Base-by-base conservation (phyloP, 2,113 vertebrate genomes). In the Arvicanthis niloticus region DNA sequence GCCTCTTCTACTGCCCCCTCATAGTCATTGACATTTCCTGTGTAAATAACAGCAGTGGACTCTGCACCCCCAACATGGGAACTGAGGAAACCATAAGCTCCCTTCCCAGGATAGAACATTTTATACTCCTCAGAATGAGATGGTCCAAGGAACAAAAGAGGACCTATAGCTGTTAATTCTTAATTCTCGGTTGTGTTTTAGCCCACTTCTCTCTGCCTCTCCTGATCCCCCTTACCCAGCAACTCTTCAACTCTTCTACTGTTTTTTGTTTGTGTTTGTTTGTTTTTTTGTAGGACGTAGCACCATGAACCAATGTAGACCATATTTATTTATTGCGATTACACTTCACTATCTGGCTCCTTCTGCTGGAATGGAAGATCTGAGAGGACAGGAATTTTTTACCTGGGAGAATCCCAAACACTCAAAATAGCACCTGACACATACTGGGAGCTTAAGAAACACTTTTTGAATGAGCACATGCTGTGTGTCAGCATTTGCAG, bases 41-140 rank as follows among this genome's bases (percentile, higher is more conserved):
- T 95, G 82, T 95, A 97, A 97, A 97, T 95, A 97, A 97, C 95
- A 97, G 93, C 91, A 73, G 89, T 75, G 68, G 73, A 96, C 92
- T 95, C 81, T 89, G 91, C 56, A 87, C 91, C 87, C 94, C 92
- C 53, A 92, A 91, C 81, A 84, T 34, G 19, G 68, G 58, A 94
- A 93, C 53, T 89, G 94, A 96, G 94, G 95, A 94, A 97, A 97
- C 77, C 88, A 70, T 82, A 91, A 95, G 77, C 51, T 85, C 3
- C 34, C 6, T 56, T 58, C 81, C 88, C 26, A 26, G 78, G 91
- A 95, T 70, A 91, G 96, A 96, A 68, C 37, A 68, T 65, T 91
- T 34, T 65, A 7, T 88, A 70, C 3, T 16, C 58, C 91, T 75
- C 48, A 78, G 89, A 94, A 96, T 91, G 70, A 62, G 19, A 89